These are phyloP conservation scores for Drosophila acutilabella DNA, from an alignment of 2,888 invertebrate genomes.

Conservation along the genomic window DNA sequence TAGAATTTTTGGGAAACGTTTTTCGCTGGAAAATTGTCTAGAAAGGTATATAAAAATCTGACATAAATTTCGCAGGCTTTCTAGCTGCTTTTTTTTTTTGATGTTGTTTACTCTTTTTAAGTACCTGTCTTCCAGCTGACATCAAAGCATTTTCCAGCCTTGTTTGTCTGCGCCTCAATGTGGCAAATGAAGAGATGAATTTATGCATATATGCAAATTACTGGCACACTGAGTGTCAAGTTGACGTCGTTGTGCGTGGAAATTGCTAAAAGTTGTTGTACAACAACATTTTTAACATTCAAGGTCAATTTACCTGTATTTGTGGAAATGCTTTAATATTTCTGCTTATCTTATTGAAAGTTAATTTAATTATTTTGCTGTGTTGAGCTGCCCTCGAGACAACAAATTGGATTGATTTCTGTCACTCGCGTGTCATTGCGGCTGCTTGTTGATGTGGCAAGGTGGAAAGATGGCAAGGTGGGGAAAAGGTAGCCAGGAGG, in stretches of 20 bases:
- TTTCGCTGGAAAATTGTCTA: no score
- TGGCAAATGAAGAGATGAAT: slow-evolving; percentile 26
- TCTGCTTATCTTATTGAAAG: slow-evolving; percentile 20
- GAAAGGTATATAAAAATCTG: no score
- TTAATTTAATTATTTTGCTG: slow-evolving; percentile 30
- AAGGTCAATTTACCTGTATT: slow-evolving; percentile 24
- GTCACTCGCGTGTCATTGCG: slow-evolving; percentile 25
- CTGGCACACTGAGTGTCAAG: slow-evolving; percentile 23
- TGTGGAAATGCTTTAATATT: slow-evolving; percentile 16
- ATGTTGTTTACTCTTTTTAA: background rate
- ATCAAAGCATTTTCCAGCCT: slow-evolving; percentile 19
- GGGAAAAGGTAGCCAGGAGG: slow-evolving; percentile 3
- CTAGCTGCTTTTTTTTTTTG: background rate
- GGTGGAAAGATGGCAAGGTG: background rate
- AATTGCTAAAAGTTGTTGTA: background rate
- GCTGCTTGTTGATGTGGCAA: background rate
- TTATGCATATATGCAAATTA: slow-evolving; percentile 42
- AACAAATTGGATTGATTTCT: slow-evolving; percentile 44
- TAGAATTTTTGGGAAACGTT: no score
- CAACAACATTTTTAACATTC: slow-evolving; percentile 17
- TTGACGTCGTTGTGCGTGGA: background rate
- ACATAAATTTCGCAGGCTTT: no score
- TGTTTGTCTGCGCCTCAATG: slow-evolving; percentile 23
- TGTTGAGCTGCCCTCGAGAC: slow-evolving; percentile 21
- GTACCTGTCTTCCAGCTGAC: slow-evolving; percentile 1